A percentile compares a stretch with the other conserved stretches of the same genome.
These are phyloP conservation scores for Rhagoletis pomonella DNA, from an alignment of 1,140 invertebrate species.

Conservation along the genomic window DNA sequence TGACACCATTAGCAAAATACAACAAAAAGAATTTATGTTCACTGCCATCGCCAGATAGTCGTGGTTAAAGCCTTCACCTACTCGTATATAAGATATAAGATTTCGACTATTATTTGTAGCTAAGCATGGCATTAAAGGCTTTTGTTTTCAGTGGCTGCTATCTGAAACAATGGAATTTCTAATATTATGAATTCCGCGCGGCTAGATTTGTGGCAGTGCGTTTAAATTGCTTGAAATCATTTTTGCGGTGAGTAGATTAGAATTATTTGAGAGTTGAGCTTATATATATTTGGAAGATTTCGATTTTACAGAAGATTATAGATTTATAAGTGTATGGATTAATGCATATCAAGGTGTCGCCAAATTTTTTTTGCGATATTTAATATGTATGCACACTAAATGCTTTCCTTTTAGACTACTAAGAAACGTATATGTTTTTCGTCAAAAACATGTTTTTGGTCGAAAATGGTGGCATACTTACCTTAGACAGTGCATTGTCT, in stretches of 20 bases:
- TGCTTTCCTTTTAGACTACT: too few relatives aligned
- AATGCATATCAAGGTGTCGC: too few relatives aligned
- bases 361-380: too few relatives aligned
- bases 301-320: too few relatives aligned
- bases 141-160: not conserved
- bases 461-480: too few relatives aligned
- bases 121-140: conserved; percentile 3
- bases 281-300: too few relatives aligned
- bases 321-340: too few relatives aligned
- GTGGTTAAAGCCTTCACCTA: not conserved
- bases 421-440: too few relatives aligned
- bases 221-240: not conserved
- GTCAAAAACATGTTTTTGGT: too few relatives aligned
- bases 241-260: not conserved
- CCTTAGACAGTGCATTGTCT: too few relatives aligned
- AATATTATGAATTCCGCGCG: conserved; percentile 32
- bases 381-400: too few relatives aligned
- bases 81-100: not conserved
- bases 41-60: not conserved
- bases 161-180: conserved; percentile 43
- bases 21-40: not conserved
- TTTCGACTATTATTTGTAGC: not conserved
- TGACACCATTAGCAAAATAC: not conserved
- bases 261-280: not conserved
- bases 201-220: not conserved